Conservation (phyloP, 2,888 invertebrate species). For the Blera fallax region DNA sequence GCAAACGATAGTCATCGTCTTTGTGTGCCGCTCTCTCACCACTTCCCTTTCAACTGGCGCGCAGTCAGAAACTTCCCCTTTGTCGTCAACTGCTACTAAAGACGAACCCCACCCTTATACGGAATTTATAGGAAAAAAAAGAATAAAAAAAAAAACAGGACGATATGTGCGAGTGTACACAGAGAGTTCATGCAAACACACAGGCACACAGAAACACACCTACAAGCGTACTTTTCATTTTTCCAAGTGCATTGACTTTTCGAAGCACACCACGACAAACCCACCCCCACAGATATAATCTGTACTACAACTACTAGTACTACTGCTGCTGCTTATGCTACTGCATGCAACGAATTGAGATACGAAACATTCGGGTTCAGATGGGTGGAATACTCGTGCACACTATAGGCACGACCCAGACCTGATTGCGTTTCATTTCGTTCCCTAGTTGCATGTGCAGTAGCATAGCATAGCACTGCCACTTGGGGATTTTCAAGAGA, state of each 20-base stretch:
- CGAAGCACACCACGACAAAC: conserved; percentile 18
- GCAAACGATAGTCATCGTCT: conserved; percentile 70
- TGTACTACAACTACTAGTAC: not conserved
- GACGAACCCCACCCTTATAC: conserved; percentile 67
- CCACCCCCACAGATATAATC: not conserved
- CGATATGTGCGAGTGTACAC: conserved; percentile 25
- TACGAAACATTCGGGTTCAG: conserved; percentile 44
- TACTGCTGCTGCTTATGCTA: not conserved
- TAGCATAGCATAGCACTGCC: conserved; percentile 13
- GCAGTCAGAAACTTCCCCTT: conserved; percentile 67
- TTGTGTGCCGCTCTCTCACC: conserved; percentile 14
- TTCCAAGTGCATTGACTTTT: conserved; percentile 73
- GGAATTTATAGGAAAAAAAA: conserved; percentile 18
- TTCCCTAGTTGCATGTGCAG: conserved; percentile 53
- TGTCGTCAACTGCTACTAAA: conserved; percentile 65
- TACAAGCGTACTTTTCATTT: conserved; percentile 61
- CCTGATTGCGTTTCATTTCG: conserved; percentile 65
- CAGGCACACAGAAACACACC: not conserved
- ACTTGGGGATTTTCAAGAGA: conserved; percentile 6
- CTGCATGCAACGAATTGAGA: conserved; percentile 62
- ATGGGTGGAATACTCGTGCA: not conserved
- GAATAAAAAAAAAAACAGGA: conserved; percentile 38
- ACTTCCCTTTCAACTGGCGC: conserved; percentile 19
- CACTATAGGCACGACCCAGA: conserved; percentile 59
- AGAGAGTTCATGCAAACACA: conserved; percentile 14